Conservation (phyloP, 1,140 invertebrate species). For the Bombus turneri region DNA sequence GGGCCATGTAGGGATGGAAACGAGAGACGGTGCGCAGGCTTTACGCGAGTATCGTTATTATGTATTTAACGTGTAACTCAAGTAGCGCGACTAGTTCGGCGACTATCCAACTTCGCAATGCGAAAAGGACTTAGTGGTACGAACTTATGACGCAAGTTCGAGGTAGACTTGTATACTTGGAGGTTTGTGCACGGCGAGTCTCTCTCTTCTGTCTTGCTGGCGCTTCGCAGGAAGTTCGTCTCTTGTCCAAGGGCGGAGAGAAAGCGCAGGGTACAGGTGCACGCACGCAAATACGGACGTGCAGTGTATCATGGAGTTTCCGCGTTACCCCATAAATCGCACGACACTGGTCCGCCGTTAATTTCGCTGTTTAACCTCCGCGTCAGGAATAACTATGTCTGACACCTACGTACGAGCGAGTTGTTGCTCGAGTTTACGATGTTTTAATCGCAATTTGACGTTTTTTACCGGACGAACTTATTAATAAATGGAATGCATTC, state of each 20-base stretch:
- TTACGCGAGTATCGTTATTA: constrained; percentile 54
- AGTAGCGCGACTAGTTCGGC: constrained; percentile 33
- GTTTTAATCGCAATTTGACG: neutral
- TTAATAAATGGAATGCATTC: neutral
- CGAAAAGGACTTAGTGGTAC: constrained; percentile 54
- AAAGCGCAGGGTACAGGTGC: constrained; percentile 13
- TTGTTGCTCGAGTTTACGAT: neutral
- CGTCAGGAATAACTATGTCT: neutral
- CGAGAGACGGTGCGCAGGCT: neutral
- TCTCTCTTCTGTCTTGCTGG: constrained; percentile 14
- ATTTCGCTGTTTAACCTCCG: neutral
- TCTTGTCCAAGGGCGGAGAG: neutral
- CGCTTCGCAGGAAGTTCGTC: constrained; percentile 13
- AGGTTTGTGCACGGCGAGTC: constrained; percentile 33
- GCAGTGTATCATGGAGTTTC: constrained; percentile 17
- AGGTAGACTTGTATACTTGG: constrained; percentile 24
- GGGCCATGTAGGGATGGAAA: neutral
- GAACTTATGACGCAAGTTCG: constrained; percentile 65
- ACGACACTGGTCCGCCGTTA: neutral
- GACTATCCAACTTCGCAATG: constrained; percentile 46
- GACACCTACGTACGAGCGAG: neutral
- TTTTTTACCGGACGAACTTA: neutral
- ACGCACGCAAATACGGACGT: neutral
- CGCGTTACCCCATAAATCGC: constrained; percentile 2
- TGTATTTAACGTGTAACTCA: constrained; percentile 63